These are phyloP conservation scores for Lamellibrachia satsuma DNA, from an alignment of 2,888 invertebrate species.

Conservation along the genomic window DNA sequence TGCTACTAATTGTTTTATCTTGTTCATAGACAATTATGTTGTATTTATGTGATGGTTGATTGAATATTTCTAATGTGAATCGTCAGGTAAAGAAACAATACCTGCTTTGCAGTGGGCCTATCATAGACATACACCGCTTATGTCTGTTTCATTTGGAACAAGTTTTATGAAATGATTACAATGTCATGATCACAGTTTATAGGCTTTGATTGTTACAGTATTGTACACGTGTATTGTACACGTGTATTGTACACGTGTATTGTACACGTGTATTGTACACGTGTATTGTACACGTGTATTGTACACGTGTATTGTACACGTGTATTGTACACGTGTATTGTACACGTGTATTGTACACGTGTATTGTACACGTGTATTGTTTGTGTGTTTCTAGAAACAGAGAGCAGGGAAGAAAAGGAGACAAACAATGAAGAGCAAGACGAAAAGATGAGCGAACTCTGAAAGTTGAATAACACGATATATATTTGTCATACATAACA, in stretches of 20 bases:
- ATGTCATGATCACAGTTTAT: not conserved
- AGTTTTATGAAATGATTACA: not conserved
- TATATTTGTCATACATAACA: conserved; percentile 19
- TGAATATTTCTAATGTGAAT: no score
- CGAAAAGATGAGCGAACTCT: not conserved
- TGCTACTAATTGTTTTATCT: no score
- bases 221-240: not conserved
- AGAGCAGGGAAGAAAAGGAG: conserved; percentile 28
- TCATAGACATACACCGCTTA: not conserved
- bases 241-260: not conserved
- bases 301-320: not conserved
- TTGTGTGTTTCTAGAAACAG: conserved; percentile 20
- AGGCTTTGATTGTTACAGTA: not conserved
- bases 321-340: not conserved
- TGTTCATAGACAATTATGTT: no score
- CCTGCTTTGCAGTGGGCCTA: not conserved
- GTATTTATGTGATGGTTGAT: no score
- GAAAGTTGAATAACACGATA: not conserved
- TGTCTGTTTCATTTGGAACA: no score
- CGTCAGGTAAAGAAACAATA: no score
- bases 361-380: not conserved
- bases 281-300: not conserved
- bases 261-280: not conserved
- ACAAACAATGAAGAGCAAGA: conserved; percentile 24
- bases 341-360: not conserved